A percentile compares a stretch with the other conserved stretches of the same genome.
phyloP scores from a whole-genome alignment of 2,888 invertebrate genomes.

The Xanthostigma xanthostigma region DNA sequence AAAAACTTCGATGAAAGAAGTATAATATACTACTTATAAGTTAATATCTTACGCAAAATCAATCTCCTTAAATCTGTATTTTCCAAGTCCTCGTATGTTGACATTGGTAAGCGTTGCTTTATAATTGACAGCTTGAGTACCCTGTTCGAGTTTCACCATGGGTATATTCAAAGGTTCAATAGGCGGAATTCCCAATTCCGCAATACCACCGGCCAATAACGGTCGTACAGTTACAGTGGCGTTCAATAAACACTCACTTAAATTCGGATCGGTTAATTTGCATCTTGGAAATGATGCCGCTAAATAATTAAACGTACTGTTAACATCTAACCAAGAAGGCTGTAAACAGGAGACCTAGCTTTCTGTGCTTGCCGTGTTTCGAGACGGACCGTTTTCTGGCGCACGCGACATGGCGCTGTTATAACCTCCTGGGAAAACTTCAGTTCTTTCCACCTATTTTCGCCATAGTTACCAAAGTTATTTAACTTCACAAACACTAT shows the following conservation, averaged over 20 bases:
- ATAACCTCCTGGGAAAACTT: too few species aligned
- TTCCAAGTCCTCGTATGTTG: slow-evolving; percentile 31
- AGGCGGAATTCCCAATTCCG: slow-evolving; percentile 39
- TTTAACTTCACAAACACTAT: too few species aligned
- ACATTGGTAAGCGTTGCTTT: slow-evolving; percentile 37
- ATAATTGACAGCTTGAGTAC: slow-evolving; percentile 35
- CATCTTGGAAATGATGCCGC: slow-evolving; percentile 3
- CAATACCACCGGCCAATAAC: slow-evolving; percentile 38
- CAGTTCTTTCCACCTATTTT: too few species aligned
- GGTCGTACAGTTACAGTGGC: slow-evolving; percentile 33
- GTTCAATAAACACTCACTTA: slow-evolving; percentile 1
- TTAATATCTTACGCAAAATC: slow-evolving; percentile 27
- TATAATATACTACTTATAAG: too few species aligned
- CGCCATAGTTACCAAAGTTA: too few species aligned
- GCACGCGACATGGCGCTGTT: too few species aligned
- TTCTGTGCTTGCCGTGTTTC: too few species aligned
- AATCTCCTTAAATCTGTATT: slow-evolving; percentile 34
- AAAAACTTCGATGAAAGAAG: too few species aligned
- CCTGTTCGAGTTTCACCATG: slow-evolving; percentile 40
- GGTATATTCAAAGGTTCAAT: slow-evolving; percentile 42
- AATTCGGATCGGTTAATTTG: not conserved
- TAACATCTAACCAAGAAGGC: too few species aligned
- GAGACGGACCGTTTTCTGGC: too few species aligned
- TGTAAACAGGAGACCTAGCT: too few species aligned
- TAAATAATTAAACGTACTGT: not conserved